Base-by-base conservation (phyloP, 2,888 invertebrate genomes). In the Andrena haemorrhoa region DNA sequence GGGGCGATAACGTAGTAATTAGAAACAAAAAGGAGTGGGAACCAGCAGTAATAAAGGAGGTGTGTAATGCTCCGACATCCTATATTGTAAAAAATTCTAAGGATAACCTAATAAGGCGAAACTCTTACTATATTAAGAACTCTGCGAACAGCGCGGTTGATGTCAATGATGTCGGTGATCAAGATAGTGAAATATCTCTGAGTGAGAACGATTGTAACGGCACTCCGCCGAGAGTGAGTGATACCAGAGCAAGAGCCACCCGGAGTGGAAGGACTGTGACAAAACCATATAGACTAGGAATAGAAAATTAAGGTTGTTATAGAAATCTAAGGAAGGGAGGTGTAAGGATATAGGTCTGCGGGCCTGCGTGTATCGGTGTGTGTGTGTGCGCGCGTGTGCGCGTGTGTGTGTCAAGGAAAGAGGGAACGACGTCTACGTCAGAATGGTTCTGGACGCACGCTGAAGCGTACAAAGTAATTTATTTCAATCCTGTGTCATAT, bases 11-110 rank as follows among this genome's bases (percentile, higher is more conserved):
- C 0, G 35, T 63, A 35, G 63, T 63, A 16, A 20, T 63, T 16
- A 63, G 63, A 20, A 41, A 63, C 20, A 63, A 35, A 20, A 20
- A n/a, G 7, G 23, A 63, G 20, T 63, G 63, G 63, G 35, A 63
- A 10, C 41, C 63, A 35, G 63, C 63, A 20, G 33, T 63, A n/a
- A 35, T 63, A 23, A 63, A 16, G 20, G 63, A 33, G 2, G n/a
- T 35, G 16, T 63, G 35, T 20, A 20, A 63, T 10, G n/a, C 1
- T 49, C 49, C 49, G 5, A 49, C n/a, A 49, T 49, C n/a, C 6
- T 49, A 49, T n/a, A 49, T n/a, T 16, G n/a, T 49, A 16, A 49
- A n/a, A 49, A 49, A 49, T 7, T 16, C 49, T 0, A 49, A 49
- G 1, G 49, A n/a, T 16, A n/a, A 49, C n/a, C 0, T n/a, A 49